Base-by-base conservation (phyloP, 2,888 invertebrate genomes). In the Allolobophora icterica region DNA sequence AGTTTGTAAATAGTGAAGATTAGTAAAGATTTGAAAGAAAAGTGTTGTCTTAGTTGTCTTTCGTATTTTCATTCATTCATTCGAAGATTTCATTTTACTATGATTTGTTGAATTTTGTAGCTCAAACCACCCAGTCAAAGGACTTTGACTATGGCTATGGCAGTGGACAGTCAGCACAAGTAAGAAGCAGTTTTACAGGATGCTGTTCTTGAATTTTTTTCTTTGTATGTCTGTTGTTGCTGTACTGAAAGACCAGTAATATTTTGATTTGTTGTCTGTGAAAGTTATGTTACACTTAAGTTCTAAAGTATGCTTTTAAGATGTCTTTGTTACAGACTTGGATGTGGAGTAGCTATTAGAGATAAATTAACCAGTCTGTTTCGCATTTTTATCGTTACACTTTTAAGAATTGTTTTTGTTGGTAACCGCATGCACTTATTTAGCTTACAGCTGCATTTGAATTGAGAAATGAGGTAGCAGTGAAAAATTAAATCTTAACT, bases 161-260 rank as follows among this genome's bases (percentile, higher is more conserved):
- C 71, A 71, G n/a, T n/a, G 71, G 30, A 71, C 71, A 71, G 71
- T 71, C 71, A 71, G 71, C 71, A 71, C 71, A 71, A 71, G 71
- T 71, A 71, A n/a, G 71, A n/a, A 71, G n/a, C 13, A n/a, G 71
- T 71, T 71, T 71, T 71, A n/a, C n/a, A n/a, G 30, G 30, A 30
- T 71, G 30, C n/a, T 71, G 30, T 71, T 71, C n/a, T 71, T 30
- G 0, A 8, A 52, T 71, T 71, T 71, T 71, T 38, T 3, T 17
- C 17, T 71, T 71, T 30, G 8, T 71, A 11, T 71, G 71, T 71
- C 30, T n/a, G 52, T 24, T 52, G 30, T n/a, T 71, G 30, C n/a
- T n/a, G 30, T n/a, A 30, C 71, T 71, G 24, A 52, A 45, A 45
- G 45, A 45, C 45, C 45, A 52, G n/a, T 71, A 71, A 71, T 71